Evolutionary conservation across 2,888 invertebrate species (phyloP), one percentile per base, ranked within the genome.

Genomic region (Cosmorhoe ocellata): DNA sequence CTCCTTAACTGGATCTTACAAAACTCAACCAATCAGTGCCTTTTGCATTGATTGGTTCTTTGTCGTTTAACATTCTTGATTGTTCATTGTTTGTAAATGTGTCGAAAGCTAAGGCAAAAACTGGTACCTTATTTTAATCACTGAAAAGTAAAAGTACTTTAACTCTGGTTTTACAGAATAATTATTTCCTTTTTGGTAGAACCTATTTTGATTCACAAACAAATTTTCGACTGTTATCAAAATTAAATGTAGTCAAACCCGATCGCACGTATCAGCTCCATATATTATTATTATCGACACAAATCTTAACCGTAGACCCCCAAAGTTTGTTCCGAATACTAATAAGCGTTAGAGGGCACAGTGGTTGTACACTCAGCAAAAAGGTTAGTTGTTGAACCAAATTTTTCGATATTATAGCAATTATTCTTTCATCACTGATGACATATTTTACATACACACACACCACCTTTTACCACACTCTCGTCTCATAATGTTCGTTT

Each of bases 241-340:
- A 60, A 58, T 61, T 53, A 56, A 50, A 59, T 59, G 55, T 51
- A 55, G 53, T 55, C 49, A 54, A 50, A 46, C 65, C 58, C 51
- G 63, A 61, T 61, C 63, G 69, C 76, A 82, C 79, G 77, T 79
- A 74, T 65, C 61, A 61, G 61, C 62, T 69, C 69, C 72, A 76
- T 75, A 75, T 74, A 79, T 76, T 72, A 73, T 62, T 74, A 79
- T 76, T 72, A 73, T 62, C 76, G 79, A 83, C 83, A 81, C 76
- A 78, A 81, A 84, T 84, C 81, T 77, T 71, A 76, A 67, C 71
- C 70, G 66, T 67, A 74, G 73, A 70, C 67, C 76, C 76, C 71
- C 65, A 67, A 78, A 82, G 68, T 84, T 85, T 79, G 79, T 74
- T 73, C 71, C 64, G 83, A 80, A 85, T 86, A 81, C 82, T 82